Evolutionary conservation across 2,888 invertebrate genomes (phyloP).

Genomic region (Melolontha melolontha): DNA sequence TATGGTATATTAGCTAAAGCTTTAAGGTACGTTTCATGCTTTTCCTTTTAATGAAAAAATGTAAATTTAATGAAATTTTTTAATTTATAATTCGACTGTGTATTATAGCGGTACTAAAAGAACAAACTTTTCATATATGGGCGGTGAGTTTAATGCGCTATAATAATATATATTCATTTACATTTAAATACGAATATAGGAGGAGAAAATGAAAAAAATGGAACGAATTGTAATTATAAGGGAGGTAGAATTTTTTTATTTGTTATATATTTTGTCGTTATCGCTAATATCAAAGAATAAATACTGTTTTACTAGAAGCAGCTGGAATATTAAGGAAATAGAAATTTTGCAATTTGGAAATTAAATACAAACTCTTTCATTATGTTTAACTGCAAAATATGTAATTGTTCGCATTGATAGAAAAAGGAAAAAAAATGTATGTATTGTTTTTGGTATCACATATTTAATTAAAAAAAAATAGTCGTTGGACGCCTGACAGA

Average conservation of each 20-base stretch:
- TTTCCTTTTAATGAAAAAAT: conserved; percentile 28
- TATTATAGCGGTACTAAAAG: conserved; percentile 24
- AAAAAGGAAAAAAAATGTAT: no score
- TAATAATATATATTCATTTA: conserved; percentile 33
- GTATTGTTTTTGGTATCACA: background rate
- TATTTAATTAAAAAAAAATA: no score
- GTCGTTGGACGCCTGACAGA: no score
- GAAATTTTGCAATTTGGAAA: no score
- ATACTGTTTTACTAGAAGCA: background rate
- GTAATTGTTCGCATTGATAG: background rate
- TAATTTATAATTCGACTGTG: conserved; percentile 29
- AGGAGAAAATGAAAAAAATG: conserved; percentile 29
- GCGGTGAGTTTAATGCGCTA: conserved; percentile 21
- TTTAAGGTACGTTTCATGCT: conserved; percentile 6
- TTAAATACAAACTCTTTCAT: no score
- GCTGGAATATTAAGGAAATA: background rate
- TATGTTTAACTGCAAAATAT: no score
- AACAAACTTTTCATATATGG: conserved; percentile 23
- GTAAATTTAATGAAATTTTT: conserved; percentile 36
- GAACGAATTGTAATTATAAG: conserved; percentile 21
- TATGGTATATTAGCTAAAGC: conserved; percentile 5
- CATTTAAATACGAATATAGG: conserved; percentile 33
- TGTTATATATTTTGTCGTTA: conserved; percentile 1
- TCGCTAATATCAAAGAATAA: background rate
- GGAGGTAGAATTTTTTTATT: background rate